Percentiles rank a stretch among this genome's conserved stretches.
These are phyloP conservation scores for Timandra comae DNA, from an alignment of 2,888 invertebrate species.

Conservation along the genomic window DNA sequence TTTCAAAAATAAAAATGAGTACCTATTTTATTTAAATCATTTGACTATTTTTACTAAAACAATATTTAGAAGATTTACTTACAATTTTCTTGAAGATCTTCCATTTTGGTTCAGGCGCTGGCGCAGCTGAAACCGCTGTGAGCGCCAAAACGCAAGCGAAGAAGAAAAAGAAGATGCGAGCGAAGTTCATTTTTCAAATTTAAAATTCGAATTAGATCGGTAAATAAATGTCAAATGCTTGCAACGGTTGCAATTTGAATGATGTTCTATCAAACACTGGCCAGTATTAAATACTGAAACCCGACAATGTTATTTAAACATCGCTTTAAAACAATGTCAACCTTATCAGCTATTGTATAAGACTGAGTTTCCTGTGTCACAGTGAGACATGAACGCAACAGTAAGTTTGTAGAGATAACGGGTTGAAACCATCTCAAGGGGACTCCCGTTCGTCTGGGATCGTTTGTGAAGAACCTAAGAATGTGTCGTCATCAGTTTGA, in stretches of 20 bases:
- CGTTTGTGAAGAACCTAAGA: too few species aligned
- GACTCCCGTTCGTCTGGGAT: neutral
- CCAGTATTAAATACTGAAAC: neutral
- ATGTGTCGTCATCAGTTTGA: too few species aligned
- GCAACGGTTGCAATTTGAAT: neutral
- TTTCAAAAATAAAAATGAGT: too few species aligned
- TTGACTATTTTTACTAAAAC: too few species aligned
- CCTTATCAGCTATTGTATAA: neutral
- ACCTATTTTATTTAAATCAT: too few species aligned
- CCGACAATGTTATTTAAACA: neutral
- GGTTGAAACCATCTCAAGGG: neutral
- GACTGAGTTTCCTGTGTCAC: neutral
- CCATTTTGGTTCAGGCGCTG: conserved; percentile 42
- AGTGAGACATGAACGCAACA: neutral
- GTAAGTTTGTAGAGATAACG: neutral
- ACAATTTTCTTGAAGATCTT: conserved; percentile 51
- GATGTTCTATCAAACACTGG: neutral
- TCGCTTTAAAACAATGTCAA: neutral
- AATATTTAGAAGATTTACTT: conserved; percentile 23
- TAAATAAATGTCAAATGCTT: neutral
- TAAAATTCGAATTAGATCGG: too few species aligned
- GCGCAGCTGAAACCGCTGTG: conserved; percentile 29
- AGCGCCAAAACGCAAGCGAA: conserved; percentile 39
- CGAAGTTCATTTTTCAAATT: conserved; percentile 39
- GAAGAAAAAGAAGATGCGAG: conserved; percentile 36